Base-by-base conservation (phyloP, 2,888 invertebrate species). In the Melangyna quadrimaculata region DNA sequence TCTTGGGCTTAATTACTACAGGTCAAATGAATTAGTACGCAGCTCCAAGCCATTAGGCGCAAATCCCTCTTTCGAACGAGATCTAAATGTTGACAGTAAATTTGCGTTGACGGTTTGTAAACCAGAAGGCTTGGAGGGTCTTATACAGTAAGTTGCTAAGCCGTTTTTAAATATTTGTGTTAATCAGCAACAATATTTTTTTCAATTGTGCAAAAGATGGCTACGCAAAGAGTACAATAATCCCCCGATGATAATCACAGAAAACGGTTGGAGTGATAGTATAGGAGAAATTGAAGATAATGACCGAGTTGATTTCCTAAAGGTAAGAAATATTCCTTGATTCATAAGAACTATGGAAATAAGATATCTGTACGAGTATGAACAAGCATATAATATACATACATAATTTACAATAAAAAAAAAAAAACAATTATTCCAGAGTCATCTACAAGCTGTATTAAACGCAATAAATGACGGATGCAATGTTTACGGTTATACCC, bases 261-360 rank as follows among this genome's bases (percentile, higher is more conserved):
- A 95, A 89, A 95, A 94, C 88, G 95, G 95, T 1, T 94, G 93
- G 89, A 93, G 93, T 0, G 94, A 93, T 29, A 89, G 17, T n/a
- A n/a, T n/a, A n/a, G 91, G 91, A 7, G 87, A 89, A 9, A 48
- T 92, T 19, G 92, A 93, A 53, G 88, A 90, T 8, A 83, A 88
- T 7, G 92, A 92, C 2, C 90, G 94, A 17, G 88, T 89, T 63
- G 72, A 69, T 3, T 91, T 89, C 57, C 75, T 90, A 0, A 89
- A 88, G 40, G 6, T 73, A 19, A 19, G n/a, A n/a, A n/a, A n/a
- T n/a, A n/a, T n/a, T n/a, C n/a, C n/a, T n/a, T n/a, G n/a, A n/a
- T n/a, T n/a, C n/a, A n/a, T n/a, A n/a, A n/a, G n/a, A n/a, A n/a
- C n/a, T n/a, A n/a, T n/a, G n/a, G n/a, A n/a, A n/a, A n/a, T n/a